Evolutionary conservation across 2,113 vertebrate genomes (phyloP).

Genomic region (Hippocampus comes): DNA sequence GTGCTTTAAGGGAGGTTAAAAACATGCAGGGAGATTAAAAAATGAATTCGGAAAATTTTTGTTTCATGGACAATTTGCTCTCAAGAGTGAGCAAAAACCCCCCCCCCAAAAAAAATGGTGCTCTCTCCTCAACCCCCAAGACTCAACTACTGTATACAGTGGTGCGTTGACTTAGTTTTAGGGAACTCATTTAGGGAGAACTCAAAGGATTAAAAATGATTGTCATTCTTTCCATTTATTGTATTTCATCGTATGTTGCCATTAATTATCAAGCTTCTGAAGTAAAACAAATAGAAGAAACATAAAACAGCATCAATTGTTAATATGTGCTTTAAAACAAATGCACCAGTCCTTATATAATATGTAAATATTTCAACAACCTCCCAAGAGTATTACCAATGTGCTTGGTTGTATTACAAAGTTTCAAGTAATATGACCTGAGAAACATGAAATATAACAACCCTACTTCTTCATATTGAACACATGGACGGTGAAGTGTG

Average conservation of each 20-base stretch:
- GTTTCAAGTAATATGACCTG: too few relatives aligned
- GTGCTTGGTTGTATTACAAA: too few relatives aligned
- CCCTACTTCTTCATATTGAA: neutral
- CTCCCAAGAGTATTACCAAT: neutral
- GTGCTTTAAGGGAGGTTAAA: neutral
- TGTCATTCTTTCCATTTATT: too few relatives aligned
- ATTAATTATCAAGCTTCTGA: too few relatives aligned
- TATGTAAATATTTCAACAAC: neutral
- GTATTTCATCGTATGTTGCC: too few relatives aligned
- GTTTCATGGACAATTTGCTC: conserved; percentile 32
- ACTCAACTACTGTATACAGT: too few relatives aligned
- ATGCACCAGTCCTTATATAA: neutral
- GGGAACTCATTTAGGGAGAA: too few relatives aligned
- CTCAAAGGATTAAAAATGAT: too few relatives aligned
- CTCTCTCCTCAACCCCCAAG: neutral
- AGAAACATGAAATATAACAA: too few relatives aligned
- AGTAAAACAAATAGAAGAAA: too few relatives aligned
- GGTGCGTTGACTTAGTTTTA: too few relatives aligned
- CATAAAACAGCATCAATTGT: too few relatives aligned
- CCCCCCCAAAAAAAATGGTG: conserved; percentile 1
- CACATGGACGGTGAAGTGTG: neutral
- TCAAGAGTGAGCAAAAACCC: conserved; percentile 8
- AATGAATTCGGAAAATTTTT: conserved; percentile 8
- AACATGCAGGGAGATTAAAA: conserved; percentile 3
- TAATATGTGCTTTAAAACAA: neutral